Conservation (phyloP, 2,113 vertebrate species). For the Caracal caracal region DNA sequence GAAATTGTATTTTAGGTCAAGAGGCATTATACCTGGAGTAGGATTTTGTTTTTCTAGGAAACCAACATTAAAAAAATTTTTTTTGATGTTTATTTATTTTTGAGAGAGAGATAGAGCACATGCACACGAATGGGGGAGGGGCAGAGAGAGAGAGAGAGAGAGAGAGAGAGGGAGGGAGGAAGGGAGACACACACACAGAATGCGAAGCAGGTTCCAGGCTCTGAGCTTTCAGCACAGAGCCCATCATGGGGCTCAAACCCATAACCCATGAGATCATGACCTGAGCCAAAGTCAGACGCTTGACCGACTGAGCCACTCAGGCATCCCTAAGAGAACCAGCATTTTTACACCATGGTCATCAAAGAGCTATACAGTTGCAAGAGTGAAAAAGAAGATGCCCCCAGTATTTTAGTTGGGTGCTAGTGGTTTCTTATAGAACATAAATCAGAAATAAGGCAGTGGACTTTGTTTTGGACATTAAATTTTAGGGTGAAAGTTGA, state of each 20-base stretch:
- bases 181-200: too few species aligned
- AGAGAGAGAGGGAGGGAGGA: too few species aligned
- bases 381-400: neutral
- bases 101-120: too few species aligned
- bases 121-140: too few species aligned
- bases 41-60: slow-evolving; percentile 57
- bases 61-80: neutral
- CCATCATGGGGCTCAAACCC: too few species aligned
- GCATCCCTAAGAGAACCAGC: neutral
- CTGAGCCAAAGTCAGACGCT: too few species aligned
- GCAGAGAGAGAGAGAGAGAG: too few species aligned
- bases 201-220: too few species aligned
- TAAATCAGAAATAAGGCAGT: neutral
- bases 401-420: neutral
- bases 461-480: slow-evolving; percentile 14
- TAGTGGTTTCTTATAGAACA: slow-evolving; percentile 27
- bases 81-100: too few species aligned
- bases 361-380: neutral
- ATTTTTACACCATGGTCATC: neutral
- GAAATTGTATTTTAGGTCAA: slow-evolving; percentile 28
- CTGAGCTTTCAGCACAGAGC: too few species aligned
- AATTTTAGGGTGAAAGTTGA: slow-evolving; percentile 23
- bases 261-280: too few species aligned
- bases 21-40: neutral
- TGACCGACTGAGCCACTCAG: too few species aligned